phyloP scores from a whole-genome alignment of 2,888 invertebrate genomes.

The Drosophila sordidula region DNA sequence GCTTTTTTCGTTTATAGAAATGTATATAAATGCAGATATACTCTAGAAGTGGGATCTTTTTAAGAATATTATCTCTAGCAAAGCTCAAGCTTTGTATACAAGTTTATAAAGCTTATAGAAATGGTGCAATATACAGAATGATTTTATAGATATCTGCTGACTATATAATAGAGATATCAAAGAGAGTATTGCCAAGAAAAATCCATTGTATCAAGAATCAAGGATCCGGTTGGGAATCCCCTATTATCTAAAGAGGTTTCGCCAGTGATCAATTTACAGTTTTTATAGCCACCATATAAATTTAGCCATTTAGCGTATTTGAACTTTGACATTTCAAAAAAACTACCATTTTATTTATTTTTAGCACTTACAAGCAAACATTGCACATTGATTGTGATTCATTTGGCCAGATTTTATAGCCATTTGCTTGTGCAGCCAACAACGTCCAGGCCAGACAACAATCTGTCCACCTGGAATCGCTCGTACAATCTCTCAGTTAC shows the following conservation, averaged over 20 bases:
- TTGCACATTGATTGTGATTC: constrained; percentile 24
- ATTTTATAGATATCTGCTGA: no score
- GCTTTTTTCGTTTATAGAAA: background rate
- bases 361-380: background rate
- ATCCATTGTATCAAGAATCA: no score
- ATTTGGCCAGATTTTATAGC: constrained; percentile 24
- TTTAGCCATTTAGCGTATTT: background rate
- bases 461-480: constrained; percentile 27
- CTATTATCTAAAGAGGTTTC: background rate
- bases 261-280: background rate
- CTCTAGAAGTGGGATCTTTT: background rate
- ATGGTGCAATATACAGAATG: no score
- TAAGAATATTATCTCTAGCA: no score
- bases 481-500: constrained; percentile 14
- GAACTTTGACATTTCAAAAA: background rate
- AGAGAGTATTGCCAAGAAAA: no score
- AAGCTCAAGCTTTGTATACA: no score
- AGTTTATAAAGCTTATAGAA: no score
- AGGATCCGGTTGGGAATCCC: no score
- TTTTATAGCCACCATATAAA: background rate
- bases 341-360: background rate
- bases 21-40: background rate
- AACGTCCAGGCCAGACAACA: constrained; percentile 22
- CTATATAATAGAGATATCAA: no score
- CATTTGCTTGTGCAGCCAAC: constrained; percentile 23